A percentile compares a stretch with the other conserved stretches of the same genome.
These are phyloP conservation scores for Anguilla japonica DNA, from an alignment of 2,113 vertebrate species.

Conservation along the genomic window DNA sequence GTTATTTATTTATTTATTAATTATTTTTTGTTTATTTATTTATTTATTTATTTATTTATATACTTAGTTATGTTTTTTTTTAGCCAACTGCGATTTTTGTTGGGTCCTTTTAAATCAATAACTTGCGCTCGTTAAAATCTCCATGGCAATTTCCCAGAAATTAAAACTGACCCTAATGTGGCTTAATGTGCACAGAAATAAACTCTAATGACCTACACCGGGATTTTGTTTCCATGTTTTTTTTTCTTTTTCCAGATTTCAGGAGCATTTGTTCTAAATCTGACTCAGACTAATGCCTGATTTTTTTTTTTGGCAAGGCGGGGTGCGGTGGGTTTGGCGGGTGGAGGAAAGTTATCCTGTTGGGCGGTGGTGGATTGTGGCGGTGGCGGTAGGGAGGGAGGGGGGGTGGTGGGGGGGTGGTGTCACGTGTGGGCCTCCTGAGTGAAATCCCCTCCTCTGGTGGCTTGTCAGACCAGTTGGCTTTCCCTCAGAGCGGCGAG, in stretches of 20 bases:
- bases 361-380: too few species aligned
- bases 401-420: not conserved
- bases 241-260: slow-evolving; percentile 17
- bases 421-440: slow-evolving; percentile 2
- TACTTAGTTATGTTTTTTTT: not conserved
- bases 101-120: not conserved
- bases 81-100: not conserved
- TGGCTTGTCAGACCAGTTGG: slow-evolving; percentile 15
- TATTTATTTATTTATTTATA: not conserved
- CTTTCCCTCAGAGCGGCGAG: not conserved
- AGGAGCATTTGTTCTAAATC: slow-evolving; percentile 15
- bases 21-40: not conserved
- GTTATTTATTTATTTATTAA: not conserved
- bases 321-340: too few species aligned
- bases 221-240: not conserved
- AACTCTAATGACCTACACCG: not conserved
- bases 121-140: not conserved
- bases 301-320: not conserved
- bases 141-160: not conserved
- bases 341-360: not conserved
- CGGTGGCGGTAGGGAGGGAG: too few species aligned
- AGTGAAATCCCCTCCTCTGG: slow-evolving; percentile 25
- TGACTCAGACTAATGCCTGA: slow-evolving; percentile 6
- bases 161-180: not conserved
- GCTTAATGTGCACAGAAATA: not conserved